Conservation (phyloP, 2,797 vertebrate genomes). For the Salmo trutta region DNA sequence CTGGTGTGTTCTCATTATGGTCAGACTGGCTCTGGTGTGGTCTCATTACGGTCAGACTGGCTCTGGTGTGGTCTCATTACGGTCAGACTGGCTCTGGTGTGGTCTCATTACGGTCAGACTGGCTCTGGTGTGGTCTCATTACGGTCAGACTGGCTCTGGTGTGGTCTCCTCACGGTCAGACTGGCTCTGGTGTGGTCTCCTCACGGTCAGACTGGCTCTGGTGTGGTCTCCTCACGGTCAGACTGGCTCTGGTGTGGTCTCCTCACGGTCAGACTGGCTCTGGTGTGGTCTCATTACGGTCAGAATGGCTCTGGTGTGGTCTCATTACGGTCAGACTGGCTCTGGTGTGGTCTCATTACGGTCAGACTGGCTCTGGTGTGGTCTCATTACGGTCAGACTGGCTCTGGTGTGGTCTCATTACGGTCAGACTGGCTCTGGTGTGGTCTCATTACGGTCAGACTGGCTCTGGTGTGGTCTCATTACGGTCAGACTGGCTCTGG, state of each 20-base stretch:
- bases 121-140: not conserved
- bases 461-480: not conserved
- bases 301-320: not conserved
- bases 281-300: not conserved
- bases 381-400: too few relatives aligned
- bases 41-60: not conserved
- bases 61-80: not conserved
- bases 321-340: too few relatives aligned
- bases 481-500: not conserved
- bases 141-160: too few relatives aligned
- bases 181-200: not conserved
- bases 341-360: not conserved
- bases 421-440: not conserved
- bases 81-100: too few relatives aligned
- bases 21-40: too few relatives aligned
- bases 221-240: not conserved
- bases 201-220: too few relatives aligned
- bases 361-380: not conserved
- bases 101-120: not conserved
- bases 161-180: not conserved
- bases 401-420: not conserved
- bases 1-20: too few relatives aligned
- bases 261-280: too few relatives aligned
- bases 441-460: too few relatives aligned
- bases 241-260: not conserved